Base-by-base conservation (phyloP, 2,888 invertebrate species). In the Emmelina monodactyla region DNA sequence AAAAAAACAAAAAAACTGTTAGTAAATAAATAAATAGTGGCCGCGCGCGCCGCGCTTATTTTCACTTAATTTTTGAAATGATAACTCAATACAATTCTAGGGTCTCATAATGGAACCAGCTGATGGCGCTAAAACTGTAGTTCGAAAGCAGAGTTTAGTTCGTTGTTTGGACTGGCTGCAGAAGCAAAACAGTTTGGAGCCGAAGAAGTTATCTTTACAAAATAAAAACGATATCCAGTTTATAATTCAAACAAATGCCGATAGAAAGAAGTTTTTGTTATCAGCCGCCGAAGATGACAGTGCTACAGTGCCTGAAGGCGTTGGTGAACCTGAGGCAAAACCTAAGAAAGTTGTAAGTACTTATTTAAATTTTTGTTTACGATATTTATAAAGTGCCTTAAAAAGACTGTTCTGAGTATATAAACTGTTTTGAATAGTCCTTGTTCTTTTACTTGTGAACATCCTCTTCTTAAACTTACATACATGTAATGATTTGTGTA, bases 171-270 rank as follows among this genome's bases (percentile, higher is more conserved):
- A 73, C 41, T 79, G 79, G 79, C 53, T 79, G 13, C 61, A 70
- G 39, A 62, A 64, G 41, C 79, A 79, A 42, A 71, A 73, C 37
- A 63, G 58, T 37, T 52, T 59, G 34, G 58, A 58, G 37, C 55
- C 65, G 1, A 66, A 66, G 37, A 69, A 67, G 38, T 47, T 62
- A 22, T 56, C 65, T 0, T 48, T 55, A 34, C 66, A 63, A 35
- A 73, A 72, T 44, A 62, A 68, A 42, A 71, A 75, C 43, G 73
- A 78, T 47, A 70, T 73, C 41, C 66, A 75, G 45, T 76, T 72
- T 46, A 71, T 70, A 28, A 67, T 70, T 16, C 64, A 70, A 45
- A 68, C 63, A 7, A 71, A 73, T 37, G 65, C 69, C 1, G 66
- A 64, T 31, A 54, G 72, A 15, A 69, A 70, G 42, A 71, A 68